Conservation (phyloP, 2,113 vertebrate genomes). For the Epinephelus fuscoguttatus region DNA sequence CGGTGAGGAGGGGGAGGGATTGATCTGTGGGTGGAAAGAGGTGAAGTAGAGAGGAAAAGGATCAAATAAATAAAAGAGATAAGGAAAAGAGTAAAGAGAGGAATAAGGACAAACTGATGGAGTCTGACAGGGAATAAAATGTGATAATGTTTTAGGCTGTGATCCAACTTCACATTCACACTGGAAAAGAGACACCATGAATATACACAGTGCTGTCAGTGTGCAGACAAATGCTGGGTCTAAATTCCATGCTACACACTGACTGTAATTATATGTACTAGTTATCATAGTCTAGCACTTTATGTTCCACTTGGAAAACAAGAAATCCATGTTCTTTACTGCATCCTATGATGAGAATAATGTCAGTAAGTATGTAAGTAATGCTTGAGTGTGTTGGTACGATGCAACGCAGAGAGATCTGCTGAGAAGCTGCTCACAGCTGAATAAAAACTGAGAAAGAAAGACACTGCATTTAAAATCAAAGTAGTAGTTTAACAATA, state of each 20-base stretch:
- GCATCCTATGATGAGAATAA: too few species aligned
- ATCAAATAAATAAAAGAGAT: not conserved
- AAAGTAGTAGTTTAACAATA: too few species aligned
- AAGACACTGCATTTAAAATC: too few species aligned
- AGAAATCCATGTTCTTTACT: not conserved
- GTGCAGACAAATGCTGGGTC: not conserved
- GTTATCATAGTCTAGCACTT: not conserved
- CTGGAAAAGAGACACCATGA: slow-evolving; percentile 42
- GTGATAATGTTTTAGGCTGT: not conserved
- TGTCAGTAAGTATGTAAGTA: too few species aligned
- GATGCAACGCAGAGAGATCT: too few species aligned
- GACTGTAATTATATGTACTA: not conserved
- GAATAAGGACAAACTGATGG: not conserved
- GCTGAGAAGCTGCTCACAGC: too few species aligned
- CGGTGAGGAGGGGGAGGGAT: slow-evolving; percentile 33
- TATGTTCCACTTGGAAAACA: too few species aligned
- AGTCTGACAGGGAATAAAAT: slow-evolving; percentile 10
- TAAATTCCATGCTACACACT: not conserved
- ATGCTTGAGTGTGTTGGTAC: too few species aligned
- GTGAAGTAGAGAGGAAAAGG: slow-evolving; percentile 29
- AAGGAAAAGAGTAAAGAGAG: not conserved
- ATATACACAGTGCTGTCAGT: not conserved
- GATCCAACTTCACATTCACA: not conserved
- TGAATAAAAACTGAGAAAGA: too few species aligned
- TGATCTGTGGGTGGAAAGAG: slow-evolving; percentile 36